These are phyloP conservation scores for Papilio gigon DNA, from an alignment of 2,888 invertebrate genomes.

Conservation along the genomic window DNA sequence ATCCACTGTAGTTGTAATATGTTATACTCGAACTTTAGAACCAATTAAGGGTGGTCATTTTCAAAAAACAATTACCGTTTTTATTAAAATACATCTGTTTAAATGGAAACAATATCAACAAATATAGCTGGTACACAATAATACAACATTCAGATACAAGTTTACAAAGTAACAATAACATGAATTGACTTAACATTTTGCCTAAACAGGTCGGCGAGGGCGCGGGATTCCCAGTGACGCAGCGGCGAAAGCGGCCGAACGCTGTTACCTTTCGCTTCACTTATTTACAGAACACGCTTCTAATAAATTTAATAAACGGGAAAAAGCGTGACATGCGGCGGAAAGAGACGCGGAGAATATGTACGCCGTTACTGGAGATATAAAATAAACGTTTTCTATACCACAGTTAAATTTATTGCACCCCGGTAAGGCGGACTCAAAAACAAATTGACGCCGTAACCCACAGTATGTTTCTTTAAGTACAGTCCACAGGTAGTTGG, in stretches of 20 bases:
- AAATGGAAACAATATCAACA: constrained; percentile 4
- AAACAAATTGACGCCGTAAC: constrained; percentile 51
- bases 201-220: constrained; percentile 56
- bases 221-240: constrained; percentile 69
- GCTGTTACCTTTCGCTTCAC: constrained; percentile 66
- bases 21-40: background rate
- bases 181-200: constrained; percentile 67
- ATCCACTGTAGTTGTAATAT: no score
- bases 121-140: background rate
- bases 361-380: constrained; percentile 46
- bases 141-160: constrained; percentile 49
- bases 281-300: constrained; percentile 71
- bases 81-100: background rate
- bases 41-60: background rate
- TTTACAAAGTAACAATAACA: constrained; percentile 66
- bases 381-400: constrained; percentile 42
- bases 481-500: constrained; percentile 79
- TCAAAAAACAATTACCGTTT: background rate
- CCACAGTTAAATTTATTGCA: constrained; percentile 43
- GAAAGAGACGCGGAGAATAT: constrained; percentile 53
- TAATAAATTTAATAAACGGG: constrained; percentile 77
- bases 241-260: constrained; percentile 53
- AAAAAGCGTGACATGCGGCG: constrained; percentile 63
- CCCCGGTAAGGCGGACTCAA: constrained; percentile 44
- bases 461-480: constrained; percentile 61